Evolutionary conservation across 2,113 vertebrate species (phyloP).

Genomic region (Oreochromis aureus): DNA sequence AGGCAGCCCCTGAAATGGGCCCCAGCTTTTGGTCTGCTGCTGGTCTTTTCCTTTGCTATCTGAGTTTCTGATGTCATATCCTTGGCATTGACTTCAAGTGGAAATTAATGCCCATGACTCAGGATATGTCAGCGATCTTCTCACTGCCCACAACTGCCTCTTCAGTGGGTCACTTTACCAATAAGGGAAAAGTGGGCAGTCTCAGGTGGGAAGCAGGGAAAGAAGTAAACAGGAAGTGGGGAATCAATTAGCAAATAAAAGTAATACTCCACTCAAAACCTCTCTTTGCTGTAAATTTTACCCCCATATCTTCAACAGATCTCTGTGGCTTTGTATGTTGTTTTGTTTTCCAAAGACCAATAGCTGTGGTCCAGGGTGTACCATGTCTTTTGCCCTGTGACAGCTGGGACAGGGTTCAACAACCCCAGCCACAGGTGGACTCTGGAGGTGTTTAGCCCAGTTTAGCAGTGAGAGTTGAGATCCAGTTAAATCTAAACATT

Average conservation of each 20-base stretch:
- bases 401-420: not conserved
- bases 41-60: not conserved
- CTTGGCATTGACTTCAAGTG: constrained; percentile 47
- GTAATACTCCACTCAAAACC: constrained; percentile 34
- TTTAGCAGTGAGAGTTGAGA: not conserved
- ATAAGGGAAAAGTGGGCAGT: not conserved
- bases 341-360: not conserved
- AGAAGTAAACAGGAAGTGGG: constrained; percentile 30
- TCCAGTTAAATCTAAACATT: not conserved
- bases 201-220: constrained; percentile 17
- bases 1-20: constrained; percentile 23
- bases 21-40: not conserved
- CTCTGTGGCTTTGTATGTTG: not conserved
- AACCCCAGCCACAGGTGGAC: not conserved
- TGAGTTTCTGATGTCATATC: constrained; percentile 58
- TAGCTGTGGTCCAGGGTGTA: not conserved
- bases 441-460: not conserved
- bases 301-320: not conserved
- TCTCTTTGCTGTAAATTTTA: not conserved
- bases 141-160: not conserved
- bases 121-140: constrained; percentile 56
- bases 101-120: constrained; percentile 54
- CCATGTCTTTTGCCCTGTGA: not conserved
- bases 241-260: constrained; percentile 20
- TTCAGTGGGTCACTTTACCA: not conserved